These are phyloP conservation scores for Chloropsis hardwickii DNA, from an alignment of 2,113 vertebrate genomes.

Conservation along the genomic window DNA sequence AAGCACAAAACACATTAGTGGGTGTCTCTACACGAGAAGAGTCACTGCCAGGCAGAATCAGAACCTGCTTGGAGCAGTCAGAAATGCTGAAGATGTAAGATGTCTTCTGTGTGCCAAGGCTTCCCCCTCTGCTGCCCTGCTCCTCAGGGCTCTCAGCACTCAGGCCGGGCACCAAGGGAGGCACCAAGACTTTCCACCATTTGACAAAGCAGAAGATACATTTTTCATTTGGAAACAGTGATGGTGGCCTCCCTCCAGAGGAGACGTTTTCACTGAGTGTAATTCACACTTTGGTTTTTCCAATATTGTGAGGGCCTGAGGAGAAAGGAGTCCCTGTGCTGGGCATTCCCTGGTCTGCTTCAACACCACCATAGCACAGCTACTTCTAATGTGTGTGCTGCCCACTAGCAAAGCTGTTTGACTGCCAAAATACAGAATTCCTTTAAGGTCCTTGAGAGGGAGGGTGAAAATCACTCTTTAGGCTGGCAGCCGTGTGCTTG, in stretches of 20 bases:
- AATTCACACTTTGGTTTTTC: neutral
- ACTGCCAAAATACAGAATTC: neutral
- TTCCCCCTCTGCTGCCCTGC: neutral
- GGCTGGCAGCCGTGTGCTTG: neutral
- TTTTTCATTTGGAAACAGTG: neutral
- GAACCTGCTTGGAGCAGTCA: neutral
- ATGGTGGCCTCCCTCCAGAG: neutral
- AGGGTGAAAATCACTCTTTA: neutral
- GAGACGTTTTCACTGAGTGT: neutral
- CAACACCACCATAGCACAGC: neutral
- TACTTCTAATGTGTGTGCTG: fast-evolving
- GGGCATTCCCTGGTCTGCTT: neutral
- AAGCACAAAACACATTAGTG: neutral
- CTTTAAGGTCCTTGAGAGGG: neutral
- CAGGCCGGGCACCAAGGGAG: neutral
- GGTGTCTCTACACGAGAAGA: neutral
- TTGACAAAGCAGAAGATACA: neutral
- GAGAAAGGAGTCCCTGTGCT: fast-evolving
- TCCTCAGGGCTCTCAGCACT: neutral
- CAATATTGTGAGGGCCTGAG: neutral
- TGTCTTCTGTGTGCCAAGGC: fast-evolving
- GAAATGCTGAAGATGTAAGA: neutral
- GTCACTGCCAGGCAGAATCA: neutral
- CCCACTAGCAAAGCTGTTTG: neutral
- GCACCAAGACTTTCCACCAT: neutral